Base-by-base conservation (phyloP, 2,888 invertebrate species). In the Plebejus argus region DNA sequence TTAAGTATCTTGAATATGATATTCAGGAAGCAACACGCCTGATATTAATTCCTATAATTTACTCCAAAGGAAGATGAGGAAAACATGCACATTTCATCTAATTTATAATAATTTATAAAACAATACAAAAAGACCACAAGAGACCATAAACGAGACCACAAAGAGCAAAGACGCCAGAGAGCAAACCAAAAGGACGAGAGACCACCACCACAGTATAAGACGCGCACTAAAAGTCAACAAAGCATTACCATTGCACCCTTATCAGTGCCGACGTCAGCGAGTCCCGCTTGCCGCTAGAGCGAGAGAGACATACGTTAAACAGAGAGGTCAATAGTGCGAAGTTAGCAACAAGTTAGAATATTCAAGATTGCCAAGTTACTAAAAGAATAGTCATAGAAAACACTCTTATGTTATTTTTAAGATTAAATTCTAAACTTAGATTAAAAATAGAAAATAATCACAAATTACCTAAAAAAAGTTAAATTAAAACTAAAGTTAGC, bases 221-320 rank as follows among this genome's bases (percentile, higher is more conserved):
- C 78, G 79, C 80, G 81, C 78, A 83, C 82, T 82, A 83, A 81
- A 81, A 78, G 45, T 79, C 80, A 77, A 76, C 77, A 80, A 81
- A 80, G 79, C 83, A 80, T 82, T 80, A 81, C 82, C 82, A 85
- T 85, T 89, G 91, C 77, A 89, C 89, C 85, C 90, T 90, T 82
- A 92, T 84, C 10, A 92, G 87, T 28, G 89, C 84, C 0, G 92
- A 87, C 80, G 89, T 89, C 90, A 90, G 88, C 74, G 91, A 87
- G 80, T 88, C 89, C 39, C 88, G 84, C 81, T 88, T 90, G 81
- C 86, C 87, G 86, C 91, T 91, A 86, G 83, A 81, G 79, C 79
- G 79, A 81, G 66, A 79, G 79, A 82, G 78, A 76, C 23, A 70
- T 15, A 76, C 53, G 66, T 35, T 77, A 80, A 79, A 80, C n/a